Percentiles rank a stretch among this genome's conserved stretches.
Evolutionary conservation across 2,797 vertebrate genomes (phyloP).

Genomic region (Taenioides sp.): DNA sequence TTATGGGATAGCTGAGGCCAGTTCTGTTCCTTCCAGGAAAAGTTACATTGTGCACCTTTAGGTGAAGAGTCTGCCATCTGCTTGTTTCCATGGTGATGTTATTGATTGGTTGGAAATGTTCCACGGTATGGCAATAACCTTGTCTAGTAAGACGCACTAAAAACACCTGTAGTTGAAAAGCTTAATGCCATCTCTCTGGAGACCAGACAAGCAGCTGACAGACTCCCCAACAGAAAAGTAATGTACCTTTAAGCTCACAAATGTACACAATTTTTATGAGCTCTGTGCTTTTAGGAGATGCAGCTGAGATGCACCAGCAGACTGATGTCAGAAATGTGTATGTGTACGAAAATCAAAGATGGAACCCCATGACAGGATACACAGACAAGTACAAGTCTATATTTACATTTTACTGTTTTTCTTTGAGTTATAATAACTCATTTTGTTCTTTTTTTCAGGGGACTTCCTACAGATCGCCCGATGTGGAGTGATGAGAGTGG

Average conservation of each 20-base stretch:
- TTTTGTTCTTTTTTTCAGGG: constrained; percentile 69
- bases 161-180: too few relatives aligned
- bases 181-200: too few relatives aligned
- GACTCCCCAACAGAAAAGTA: too few relatives aligned
- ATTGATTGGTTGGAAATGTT: too few relatives aligned
- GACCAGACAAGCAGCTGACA: too few relatives aligned
- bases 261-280: background rate
- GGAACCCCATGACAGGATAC: constrained; percentile 97
- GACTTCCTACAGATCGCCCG: constrained; percentile 91
- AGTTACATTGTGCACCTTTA: too few relatives aligned
- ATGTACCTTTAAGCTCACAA: background rate
- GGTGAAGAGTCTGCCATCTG: too few relatives aligned
- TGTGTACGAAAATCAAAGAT: constrained; percentile 97
- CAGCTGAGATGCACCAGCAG: constrained; percentile 77
- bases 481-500: constrained; percentile 96
- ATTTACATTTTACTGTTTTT: background rate
- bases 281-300: constrained; percentile 69
- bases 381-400: constrained; percentile 83
- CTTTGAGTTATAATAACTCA: background rate
- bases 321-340: constrained; percentile 86
- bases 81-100: too few relatives aligned
- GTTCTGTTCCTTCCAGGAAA: too few relatives aligned
- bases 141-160: too few relatives aligned
- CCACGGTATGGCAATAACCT: too few relatives aligned
- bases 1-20: too few relatives aligned